Conservation (phyloP, 1,140 invertebrate species). For the Galendromus occidentalis region DNA sequence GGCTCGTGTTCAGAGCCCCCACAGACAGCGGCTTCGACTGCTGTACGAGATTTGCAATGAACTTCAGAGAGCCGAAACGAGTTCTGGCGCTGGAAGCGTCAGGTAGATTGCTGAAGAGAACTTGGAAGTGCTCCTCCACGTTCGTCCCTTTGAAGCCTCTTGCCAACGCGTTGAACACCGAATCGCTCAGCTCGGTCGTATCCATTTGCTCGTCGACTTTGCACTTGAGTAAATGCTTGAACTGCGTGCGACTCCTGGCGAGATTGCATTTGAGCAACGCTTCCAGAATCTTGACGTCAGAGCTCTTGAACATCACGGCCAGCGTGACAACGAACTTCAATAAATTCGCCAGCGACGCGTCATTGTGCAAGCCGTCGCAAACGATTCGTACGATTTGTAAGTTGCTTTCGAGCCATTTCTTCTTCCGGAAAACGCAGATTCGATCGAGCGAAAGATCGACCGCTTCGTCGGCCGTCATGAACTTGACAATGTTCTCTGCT, state of each 20-base stretch:
- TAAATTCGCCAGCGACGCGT: background rate
- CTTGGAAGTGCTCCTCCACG: background rate
- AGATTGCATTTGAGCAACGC: background rate
- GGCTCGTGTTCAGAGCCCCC: background rate
- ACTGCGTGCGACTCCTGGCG: background rate
- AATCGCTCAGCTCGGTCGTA: background rate
- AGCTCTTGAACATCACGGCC: background rate
- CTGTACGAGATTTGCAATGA: background rate
- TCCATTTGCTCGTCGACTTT: background rate
- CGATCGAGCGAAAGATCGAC: background rate
- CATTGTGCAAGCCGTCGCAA: background rate
- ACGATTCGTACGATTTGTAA: background rate
- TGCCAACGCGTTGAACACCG: background rate
- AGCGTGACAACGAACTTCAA: background rate
- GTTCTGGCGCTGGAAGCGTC: background rate
- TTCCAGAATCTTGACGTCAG: background rate
- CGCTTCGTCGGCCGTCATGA: background rate
- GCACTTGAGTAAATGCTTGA: background rate
- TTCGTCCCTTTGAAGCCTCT: background rate
- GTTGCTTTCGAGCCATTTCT: background rate
- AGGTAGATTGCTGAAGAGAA: background rate
- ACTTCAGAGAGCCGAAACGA: background rate
- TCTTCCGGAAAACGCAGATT: background rate
- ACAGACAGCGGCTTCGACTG: background rate
- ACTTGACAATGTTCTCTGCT: background rate